A percentile compares a stretch with the other conserved stretches of the same genome.
These are phyloP conservation scores for Syngnathus floridae DNA, from an alignment of 2,113 vertebrate genomes.

Conservation along the genomic window DNA sequence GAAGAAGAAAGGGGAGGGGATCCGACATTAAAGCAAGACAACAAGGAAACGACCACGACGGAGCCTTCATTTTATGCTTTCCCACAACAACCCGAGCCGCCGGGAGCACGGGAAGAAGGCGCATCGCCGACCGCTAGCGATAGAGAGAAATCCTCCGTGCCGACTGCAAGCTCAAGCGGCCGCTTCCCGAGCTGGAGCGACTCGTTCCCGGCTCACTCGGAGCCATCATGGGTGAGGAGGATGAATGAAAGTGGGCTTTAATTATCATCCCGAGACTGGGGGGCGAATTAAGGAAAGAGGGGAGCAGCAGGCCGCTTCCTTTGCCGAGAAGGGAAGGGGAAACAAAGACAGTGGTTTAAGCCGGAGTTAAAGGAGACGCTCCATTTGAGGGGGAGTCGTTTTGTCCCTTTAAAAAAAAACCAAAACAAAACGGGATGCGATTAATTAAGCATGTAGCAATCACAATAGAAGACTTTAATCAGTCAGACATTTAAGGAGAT, in stretches of 20 bases:
- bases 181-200: constrained; percentile 37
- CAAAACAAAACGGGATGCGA: neutral
- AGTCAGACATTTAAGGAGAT: neutral
- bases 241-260: constrained; percentile 38
- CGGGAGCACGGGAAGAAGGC: constrained; percentile 10
- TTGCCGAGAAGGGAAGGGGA: constrained; percentile 33
- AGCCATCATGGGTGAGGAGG: constrained; percentile 72
- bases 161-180: constrained; percentile 3
- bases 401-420: neutral
- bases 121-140: neutral
- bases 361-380: constrained; percentile 33
- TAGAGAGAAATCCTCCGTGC: neutral
- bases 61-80: constrained; percentile 66
- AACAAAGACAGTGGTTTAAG: constrained; percentile 41
- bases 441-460: constrained; percentile 16
- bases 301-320: constrained; percentile 47
- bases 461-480: neutral
- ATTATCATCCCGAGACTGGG: constrained; percentile 39
- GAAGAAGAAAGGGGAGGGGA: constrained; percentile 68
- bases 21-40: constrained; percentile 71
- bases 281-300: constrained; percentile 45
- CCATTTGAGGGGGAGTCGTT: constrained; percentile 20
- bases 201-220: constrained; percentile 40
- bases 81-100: constrained; percentile 63
- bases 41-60: constrained; percentile 66